Evolutionary conservation across 2,888 invertebrate species (phyloP).

Genomic region (Electrophaes corylata): DNA sequence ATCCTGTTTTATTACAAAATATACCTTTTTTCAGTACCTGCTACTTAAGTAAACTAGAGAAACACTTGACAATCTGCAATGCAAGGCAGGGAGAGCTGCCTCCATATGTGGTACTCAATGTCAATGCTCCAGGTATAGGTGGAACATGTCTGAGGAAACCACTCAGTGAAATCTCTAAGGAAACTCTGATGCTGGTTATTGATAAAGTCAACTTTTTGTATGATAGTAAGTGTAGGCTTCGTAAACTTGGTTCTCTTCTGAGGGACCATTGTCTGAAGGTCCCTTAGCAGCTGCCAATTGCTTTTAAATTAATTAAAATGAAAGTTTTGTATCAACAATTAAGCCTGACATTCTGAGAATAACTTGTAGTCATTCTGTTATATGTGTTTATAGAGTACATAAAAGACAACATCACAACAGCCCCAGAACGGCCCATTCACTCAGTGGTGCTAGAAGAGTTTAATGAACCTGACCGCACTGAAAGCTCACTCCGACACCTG

Average conservation of each 20-base stretch:
- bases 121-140: constrained; percentile 55
- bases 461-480: constrained; percentile 79
- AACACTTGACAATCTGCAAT: constrained; percentile 90
- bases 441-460: constrained; percentile 57
- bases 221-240: constrained; percentile 60
- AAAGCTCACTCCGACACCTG: constrained; percentile 88
- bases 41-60: constrained; percentile 86
- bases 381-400: constrained; percentile 52
- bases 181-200: constrained; percentile 57
- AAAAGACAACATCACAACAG: constrained; percentile 51
- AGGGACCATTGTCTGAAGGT: too few relatives aligned
- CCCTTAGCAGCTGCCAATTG: too few relatives aligned
- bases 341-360: too few relatives aligned
- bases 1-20: neutral
- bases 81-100: constrained; percentile 81
- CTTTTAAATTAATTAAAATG: too few relatives aligned
- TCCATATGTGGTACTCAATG: constrained; percentile 83
- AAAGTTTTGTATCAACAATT: too few relatives aligned
- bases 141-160: constrained; percentile 51
- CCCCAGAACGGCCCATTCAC: constrained; percentile 60
- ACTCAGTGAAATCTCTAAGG: constrained; percentile 59
- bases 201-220: constrained; percentile 70
- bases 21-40: constrained; percentile 82
- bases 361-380: too few relatives aligned
- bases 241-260: too few relatives aligned